Evolutionary conservation across 2,797 vertebrate species (phyloP), one percentile per base, ranked within the genome.

Genomic region (Thamnophis elegans): DNA sequence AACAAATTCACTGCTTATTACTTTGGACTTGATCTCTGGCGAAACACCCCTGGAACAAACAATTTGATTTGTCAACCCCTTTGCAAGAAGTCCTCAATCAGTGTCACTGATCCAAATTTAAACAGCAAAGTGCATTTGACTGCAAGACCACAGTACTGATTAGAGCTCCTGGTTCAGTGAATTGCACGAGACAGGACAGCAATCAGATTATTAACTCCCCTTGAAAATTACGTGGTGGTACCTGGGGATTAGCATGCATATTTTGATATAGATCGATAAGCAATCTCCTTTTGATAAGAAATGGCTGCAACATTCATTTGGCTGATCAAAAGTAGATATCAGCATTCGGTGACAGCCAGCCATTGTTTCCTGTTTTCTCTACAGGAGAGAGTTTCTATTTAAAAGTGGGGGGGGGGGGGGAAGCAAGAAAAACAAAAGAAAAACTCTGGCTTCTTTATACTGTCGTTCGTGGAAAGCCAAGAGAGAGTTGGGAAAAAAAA

Each of bases 231-330:
- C 98, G 99, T 98, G 98, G 97, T 96, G 97, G 97, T 98, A 98
- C 98, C 98, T 97, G 89, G 95, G 98, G 99, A 99, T 99, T 99
- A 99, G 98, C 99, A 99, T 99, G 99, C 99, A 99, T 99, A 99
- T 99, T 99, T 99, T 99, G 98, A 99, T 99, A 99, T 99, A 99
- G 99, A 99, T 99, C 99, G 99, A 99, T 99, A 99, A 99, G 99
- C 99, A 99, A 99, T 99, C 99, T 99, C 99, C 99, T 99, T 98
- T 98, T 99, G 98, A 99, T 99, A 99, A 99, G 99, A 99, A 99
- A 99, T 98, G 99, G 99, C 99, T 99, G 98, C 98, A 98, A 98
- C 99, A 98, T 99, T 99, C 99, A 99, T 99, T 99, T 99, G 98
- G 98, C 98, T 99, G 99, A 99, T 99, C 99, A 99, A 99, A 99